These are phyloP conservation scores for Mesoligia furuncula DNA, from an alignment of 2,888 invertebrate species.

Conservation along the genomic window DNA sequence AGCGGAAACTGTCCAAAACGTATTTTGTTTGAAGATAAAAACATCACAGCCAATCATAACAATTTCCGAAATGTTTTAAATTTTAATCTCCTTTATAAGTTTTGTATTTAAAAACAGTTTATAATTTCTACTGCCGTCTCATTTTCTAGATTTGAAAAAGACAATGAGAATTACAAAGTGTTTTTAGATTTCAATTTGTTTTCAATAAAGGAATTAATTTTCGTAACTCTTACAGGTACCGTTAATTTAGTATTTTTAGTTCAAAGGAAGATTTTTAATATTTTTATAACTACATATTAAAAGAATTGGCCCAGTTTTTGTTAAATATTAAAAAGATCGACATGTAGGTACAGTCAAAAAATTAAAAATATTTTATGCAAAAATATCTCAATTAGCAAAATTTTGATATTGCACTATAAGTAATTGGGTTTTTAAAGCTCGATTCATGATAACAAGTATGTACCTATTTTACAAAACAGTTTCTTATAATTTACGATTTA, in stretches of 20 bases:
- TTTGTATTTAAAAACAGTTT: conserved; percentile 15
- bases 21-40: conserved; percentile 53
- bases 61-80: conserved; percentile 56
- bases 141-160: conserved; percentile 5
- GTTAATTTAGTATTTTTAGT: conserved; percentile 53
- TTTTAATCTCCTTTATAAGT: conserved; percentile 14
- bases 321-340: conserved; percentile 46
- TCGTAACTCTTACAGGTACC: conserved; percentile 45
- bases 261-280: conserved; percentile 47
- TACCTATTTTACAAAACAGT: conserved; percentile 53
- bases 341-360: conserved; percentile 43
- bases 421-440: conserved; percentile 68
- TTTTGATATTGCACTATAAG: conserved; percentile 67
- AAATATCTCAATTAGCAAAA: conserved; percentile 54
- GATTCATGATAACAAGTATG: conserved; percentile 65
- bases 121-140: conserved; percentile 21
- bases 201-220: conserved; percentile 32
- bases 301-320: conserved; percentile 63
- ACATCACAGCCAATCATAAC: conserved; percentile 68
- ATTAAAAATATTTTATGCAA: conserved; percentile 53
- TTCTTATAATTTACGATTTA: conserved; percentile 54
- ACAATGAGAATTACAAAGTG: conserved; percentile 3
- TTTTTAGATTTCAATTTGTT: conserved; percentile 14
- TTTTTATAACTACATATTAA: conserved; percentile 50
- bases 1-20: conserved; percentile 54